These are phyloP conservation scores for Tetranychus truncatus DNA, from an alignment of 2,888 invertebrate genomes.

Conservation along the genomic window DNA sequence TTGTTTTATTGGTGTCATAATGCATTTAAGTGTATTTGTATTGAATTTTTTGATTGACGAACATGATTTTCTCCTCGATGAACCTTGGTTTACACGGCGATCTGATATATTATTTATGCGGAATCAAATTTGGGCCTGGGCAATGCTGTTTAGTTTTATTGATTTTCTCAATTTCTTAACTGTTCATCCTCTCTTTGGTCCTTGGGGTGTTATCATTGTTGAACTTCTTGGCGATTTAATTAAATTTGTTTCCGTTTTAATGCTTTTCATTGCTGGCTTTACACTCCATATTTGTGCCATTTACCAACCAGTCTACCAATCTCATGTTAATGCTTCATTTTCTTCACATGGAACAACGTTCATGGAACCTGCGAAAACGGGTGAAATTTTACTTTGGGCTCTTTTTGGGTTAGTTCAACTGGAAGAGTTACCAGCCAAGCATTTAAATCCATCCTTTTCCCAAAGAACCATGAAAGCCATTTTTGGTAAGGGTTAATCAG, in stretches of 20 bases:
- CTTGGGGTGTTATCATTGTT: constrained; percentile 99
- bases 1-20: constrained; percentile 71
- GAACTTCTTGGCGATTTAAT: constrained; percentile 30
- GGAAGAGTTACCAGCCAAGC: constrained; percentile 39
- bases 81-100: background rate
- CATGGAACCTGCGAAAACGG: constrained; percentile 72
- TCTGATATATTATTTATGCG: constrained; percentile 4
- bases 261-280: constrained; percentile 95
- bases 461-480: constrained; percentile 41
- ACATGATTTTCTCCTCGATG: constrained; percentile 16
- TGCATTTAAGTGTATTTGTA: constrained; percentile 53
- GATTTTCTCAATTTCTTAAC: constrained; percentile 93
- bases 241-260: constrained; percentile 75
- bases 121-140: constrained; percentile 88
- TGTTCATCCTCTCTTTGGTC: constrained; percentile 96
- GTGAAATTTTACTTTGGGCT: constrained; percentile 94
- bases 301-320: constrained; percentile 53
- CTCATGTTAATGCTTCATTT: constrained; percentile 22
- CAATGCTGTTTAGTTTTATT: constrained; percentile 85
- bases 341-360: constrained; percentile 27
- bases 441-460: constrained; percentile 36
- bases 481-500: constrained; percentile 45
- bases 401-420: constrained; percentile 73
- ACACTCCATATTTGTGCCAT: constrained; percentile 73
- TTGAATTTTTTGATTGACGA: constrained; percentile 29